A percentile compares a stretch with the other conserved stretches of the same genome.
Evolutionary conservation across 2,888 invertebrate species (phyloP).

Genomic region (Seira ritae): DNA sequence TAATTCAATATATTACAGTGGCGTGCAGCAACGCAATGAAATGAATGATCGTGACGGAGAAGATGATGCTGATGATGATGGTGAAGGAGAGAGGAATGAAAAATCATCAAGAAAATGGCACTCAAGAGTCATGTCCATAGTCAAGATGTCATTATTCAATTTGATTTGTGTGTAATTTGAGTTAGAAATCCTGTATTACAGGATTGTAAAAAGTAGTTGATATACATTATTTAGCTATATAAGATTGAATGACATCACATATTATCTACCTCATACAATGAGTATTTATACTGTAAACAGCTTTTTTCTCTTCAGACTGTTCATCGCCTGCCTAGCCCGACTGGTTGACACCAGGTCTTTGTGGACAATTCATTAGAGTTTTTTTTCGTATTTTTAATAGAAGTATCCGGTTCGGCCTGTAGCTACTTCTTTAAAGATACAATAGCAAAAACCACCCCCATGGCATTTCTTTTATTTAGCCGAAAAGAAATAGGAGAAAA

Average conservation of each 20-base stretch:
- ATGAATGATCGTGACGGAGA: not conserved
- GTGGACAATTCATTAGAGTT: slow-evolving; percentile 54
- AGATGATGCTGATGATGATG: not conserved
- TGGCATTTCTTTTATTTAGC: slow-evolving; percentile 38
- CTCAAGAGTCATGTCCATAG: slow-evolving; percentile 43
- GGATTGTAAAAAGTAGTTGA: slow-evolving; percentile 37
- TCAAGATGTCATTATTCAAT: slow-evolving; percentile 32
- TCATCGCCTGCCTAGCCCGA: slow-evolving; percentile 31
- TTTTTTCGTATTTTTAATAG: slow-evolving; percentile 28
- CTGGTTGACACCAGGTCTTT: slow-evolving; percentile 38
- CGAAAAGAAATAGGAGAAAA: slow-evolving; percentile 26
- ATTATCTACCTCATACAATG: slow-evolving; percentile 6
- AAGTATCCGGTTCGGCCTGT: slow-evolving; percentile 60
- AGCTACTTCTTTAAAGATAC: slow-evolving; percentile 33
- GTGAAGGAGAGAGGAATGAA: slow-evolving; percentile 19
- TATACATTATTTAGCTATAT: slow-evolving; percentile 9
- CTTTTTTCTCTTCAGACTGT: not conserved
- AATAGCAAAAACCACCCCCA: slow-evolving; percentile 48
- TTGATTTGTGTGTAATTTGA: slow-evolving; percentile 29
- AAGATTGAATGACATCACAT: slow-evolving; percentile 11
- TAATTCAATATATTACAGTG: slow-evolving; percentile 7
- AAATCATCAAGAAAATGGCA: slow-evolving; percentile 29
- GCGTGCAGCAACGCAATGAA: not conserved
- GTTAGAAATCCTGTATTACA: slow-evolving; percentile 40
- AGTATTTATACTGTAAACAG: slow-evolving; percentile 5